Conservation (phyloP, 2,113 vertebrate species). For the Lophura nycthemera region DNA sequence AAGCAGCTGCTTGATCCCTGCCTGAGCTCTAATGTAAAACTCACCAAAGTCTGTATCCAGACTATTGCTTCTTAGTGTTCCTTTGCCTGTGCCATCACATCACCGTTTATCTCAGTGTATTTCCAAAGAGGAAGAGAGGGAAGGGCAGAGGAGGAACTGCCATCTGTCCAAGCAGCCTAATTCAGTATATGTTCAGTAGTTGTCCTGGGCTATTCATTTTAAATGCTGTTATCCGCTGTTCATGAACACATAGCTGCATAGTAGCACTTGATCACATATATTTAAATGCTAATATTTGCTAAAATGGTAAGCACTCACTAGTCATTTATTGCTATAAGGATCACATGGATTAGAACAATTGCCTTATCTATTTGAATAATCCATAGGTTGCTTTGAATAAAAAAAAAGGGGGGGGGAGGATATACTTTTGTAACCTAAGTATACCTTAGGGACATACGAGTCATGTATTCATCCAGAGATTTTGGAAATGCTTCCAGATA, state of each 20-base stretch:
- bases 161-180: constrained; percentile 11
- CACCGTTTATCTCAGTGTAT: neutral
- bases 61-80: neutral
- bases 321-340: neutral
- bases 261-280: constrained; percentile 1
- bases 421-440: neutral
- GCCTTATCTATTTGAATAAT: neutral
- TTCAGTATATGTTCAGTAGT: neutral
- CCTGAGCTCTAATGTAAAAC: neutral
- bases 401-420: too few species aligned
- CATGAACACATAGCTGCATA: constrained; percentile 36
- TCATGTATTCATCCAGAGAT: neutral
- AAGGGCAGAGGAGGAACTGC: neutral
- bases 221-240: constrained; percentile 5
- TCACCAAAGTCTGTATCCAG: neutral
- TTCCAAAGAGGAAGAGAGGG: neutral
- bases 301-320: neutral
- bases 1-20: neutral
- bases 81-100: neutral
- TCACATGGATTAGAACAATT: neutral
- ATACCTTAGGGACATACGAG: neutral
- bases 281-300: constrained; percentile 30
- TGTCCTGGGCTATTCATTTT: constrained; percentile 1
- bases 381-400: neutral
- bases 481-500: neutral